Percentiles rank a stretch among this genome's conserved stretches.
These are phyloP conservation scores for Lysandra coridon DNA, from an alignment of 2,888 invertebrate genomes.

Conservation along the genomic window DNA sequence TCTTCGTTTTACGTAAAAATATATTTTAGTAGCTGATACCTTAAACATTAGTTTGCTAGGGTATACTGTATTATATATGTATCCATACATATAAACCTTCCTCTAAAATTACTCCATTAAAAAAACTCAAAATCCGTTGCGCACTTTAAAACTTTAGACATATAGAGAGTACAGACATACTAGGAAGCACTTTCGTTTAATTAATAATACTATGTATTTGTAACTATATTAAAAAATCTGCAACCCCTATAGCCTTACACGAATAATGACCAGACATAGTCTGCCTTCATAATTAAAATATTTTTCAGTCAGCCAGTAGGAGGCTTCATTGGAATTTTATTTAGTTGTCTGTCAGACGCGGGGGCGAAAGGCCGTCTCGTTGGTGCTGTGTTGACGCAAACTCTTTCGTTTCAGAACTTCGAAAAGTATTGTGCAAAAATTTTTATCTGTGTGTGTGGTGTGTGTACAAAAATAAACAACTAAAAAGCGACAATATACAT, in stretches of 20 bases:
- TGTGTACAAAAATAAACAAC: not conserved
- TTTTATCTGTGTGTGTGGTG: not conserved
- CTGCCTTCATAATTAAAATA: not conserved
- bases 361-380: not conserved
- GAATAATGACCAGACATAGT: not conserved
- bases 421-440: not conserved
- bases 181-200: too few relatives aligned
- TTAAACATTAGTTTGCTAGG: not conserved
- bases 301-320: not conserved
- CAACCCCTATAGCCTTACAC: not conserved
- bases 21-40: not conserved
- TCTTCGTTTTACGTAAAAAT: not conserved
- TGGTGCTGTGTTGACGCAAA: not conserved
- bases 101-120: too few relatives aligned
- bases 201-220: too few relatives aligned
- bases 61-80: too few relatives aligned
- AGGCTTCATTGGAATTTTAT: not conserved
- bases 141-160: too few relatives aligned
- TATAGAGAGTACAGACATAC: too few relatives aligned
- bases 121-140: too few relatives aligned
- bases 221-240: not conserved
- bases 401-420: not conserved
- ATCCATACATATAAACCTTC: too few relatives aligned
- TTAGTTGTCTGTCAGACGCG: not conserved
- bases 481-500: constrained; percentile 1